A percentile compares a stretch with the other conserved stretches of the same genome.
Conservation (phyloP, 2,797 vertebrate species). For the Heterohyrax brucei region DNA sequence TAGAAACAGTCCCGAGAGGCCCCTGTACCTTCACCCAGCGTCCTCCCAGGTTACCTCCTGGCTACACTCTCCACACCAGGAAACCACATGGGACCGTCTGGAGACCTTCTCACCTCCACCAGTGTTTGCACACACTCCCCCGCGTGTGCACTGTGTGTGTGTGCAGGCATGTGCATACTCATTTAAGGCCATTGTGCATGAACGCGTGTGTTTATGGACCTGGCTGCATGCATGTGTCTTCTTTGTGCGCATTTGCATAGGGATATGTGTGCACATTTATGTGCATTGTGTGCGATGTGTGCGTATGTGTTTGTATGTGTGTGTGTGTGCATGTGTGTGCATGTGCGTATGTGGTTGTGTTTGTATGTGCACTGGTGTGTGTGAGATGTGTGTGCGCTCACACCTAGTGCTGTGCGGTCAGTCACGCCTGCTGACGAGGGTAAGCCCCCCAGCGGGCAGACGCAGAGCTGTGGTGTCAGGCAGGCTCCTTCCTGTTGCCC, state of each 20-base stretch:
- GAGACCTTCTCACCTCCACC: no score
- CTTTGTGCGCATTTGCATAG: no score
- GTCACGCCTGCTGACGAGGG: background rate
- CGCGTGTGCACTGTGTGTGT: background rate
- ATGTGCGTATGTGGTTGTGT: rapidly evolving
- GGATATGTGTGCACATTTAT: background rate
- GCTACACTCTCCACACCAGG: background rate
- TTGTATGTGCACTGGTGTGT: no score
- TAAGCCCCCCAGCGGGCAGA: rapidly evolving
- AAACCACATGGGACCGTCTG: no score
- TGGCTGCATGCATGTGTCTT: no score
- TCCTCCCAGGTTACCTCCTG: background rate
- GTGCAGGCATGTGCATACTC: no score
- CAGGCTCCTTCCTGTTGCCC: background rate
- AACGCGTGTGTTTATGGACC: no score
- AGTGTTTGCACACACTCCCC: background rate
- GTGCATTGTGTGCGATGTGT: background rate
- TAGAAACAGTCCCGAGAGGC: background rate
- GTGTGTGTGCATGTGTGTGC: no score
- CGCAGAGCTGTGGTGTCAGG: rapidly evolving
- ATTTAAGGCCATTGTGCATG: no score
- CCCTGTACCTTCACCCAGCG: background rate
- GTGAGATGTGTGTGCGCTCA: background rate
- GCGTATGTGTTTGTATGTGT: rapidly evolving
- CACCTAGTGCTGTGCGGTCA: background rate